Percentiles rank a stretch among this genome's conserved stretches.
phyloP scores from a whole-genome alignment of 2,113 vertebrate genomes.

The Zapus hudsonius region DNA sequence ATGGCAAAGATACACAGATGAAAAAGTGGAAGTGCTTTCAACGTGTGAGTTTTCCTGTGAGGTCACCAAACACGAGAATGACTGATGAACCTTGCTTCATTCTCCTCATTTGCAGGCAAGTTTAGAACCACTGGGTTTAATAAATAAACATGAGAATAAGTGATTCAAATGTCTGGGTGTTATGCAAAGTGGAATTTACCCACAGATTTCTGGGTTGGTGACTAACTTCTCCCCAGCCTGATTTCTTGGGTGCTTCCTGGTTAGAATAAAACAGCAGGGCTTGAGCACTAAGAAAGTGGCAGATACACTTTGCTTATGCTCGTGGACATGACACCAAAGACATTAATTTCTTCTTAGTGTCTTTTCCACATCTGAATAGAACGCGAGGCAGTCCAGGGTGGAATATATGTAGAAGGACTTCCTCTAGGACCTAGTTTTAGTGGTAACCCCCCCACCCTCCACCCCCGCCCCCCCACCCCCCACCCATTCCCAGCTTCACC shows the following conservation, averaged over 20 bases:
- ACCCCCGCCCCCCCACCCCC: too few species aligned
- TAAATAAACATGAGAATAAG: constrained; percentile 26
- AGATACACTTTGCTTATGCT: neutral
- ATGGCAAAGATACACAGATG: neutral
- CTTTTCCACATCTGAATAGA: constrained; percentile 1
- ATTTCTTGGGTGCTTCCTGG: neutral
- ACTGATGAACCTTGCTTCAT: constrained; percentile 1
- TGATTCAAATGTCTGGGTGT: constrained; percentile 37
- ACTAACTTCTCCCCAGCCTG: neutral
- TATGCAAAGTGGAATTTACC: neutral
- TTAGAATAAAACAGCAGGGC: neutral
- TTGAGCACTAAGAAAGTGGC: neutral
- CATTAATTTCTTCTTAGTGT: neutral
- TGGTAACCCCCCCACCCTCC: neutral
- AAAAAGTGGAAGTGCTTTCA: constrained; percentile 32
- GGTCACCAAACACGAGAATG: neutral
- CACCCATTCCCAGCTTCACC: neutral
- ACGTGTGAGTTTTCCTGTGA: neutral
- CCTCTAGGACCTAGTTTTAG: neutral
- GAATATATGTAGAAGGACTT: neutral
- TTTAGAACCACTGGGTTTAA: constrained; percentile 34
- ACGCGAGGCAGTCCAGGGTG: neutral
- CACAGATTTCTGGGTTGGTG: constrained; percentile 26
- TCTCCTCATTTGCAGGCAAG: constrained; percentile 26
- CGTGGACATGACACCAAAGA: neutral